phyloP scores from a whole-genome alignment of 2,113 vertebrate genomes.

The Butorides virescens region DNA sequence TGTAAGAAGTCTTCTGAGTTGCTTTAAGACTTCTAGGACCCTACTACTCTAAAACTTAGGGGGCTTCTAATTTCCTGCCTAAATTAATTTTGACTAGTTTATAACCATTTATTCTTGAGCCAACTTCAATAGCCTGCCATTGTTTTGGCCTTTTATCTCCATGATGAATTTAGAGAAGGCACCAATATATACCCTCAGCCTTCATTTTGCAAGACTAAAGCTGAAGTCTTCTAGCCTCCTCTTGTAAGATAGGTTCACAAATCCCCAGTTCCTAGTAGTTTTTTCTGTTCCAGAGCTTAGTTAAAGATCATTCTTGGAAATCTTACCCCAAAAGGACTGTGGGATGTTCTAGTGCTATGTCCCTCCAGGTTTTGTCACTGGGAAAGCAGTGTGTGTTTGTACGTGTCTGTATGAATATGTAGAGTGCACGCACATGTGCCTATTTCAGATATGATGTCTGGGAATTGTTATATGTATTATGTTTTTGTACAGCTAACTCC shows the following conservation, averaged over 20 bases:
- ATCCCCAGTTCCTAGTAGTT: not conserved
- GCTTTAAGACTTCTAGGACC: not conserved
- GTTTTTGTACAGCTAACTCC: not conserved
- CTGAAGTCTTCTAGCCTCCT: not conserved
- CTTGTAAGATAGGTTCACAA: not conserved
- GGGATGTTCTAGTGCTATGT: not conserved
- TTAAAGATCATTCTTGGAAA: not conserved
- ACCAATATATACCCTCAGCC: not conserved
- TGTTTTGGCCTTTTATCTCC: not conserved
- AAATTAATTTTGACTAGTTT: not conserved
- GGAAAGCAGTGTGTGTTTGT: not conserved
- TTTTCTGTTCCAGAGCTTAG: not conserved
- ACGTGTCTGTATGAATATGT: not conserved
- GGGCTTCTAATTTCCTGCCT: not conserved
- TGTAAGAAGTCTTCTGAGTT: not conserved
- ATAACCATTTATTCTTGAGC: not conserved
- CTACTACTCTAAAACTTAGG: not conserved
- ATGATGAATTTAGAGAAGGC: not conserved
- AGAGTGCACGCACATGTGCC: not conserved
- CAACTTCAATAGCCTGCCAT: not conserved
- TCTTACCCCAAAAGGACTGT: not conserved
- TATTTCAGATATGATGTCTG: not conserved
- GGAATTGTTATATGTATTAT: not conserved
- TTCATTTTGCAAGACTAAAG: not conserved
- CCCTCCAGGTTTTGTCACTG: not conserved